Conservation (phyloP, 2,797 vertebrate genomes). For the Sciaenops ocellatus region DNA sequence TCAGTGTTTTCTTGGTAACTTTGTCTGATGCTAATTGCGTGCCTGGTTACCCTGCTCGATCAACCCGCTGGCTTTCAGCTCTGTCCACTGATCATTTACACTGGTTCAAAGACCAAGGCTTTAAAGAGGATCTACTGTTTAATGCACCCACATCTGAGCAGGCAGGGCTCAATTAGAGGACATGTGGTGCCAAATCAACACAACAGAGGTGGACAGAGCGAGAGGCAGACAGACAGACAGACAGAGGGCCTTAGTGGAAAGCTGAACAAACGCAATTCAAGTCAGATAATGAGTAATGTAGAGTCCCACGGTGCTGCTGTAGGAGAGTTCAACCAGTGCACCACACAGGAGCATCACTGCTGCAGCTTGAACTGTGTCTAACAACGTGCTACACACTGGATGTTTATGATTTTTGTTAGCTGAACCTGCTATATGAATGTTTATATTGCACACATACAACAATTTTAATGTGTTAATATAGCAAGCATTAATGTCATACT, state of each 20-base stretch:
- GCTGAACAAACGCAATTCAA: not conserved
- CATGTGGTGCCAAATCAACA: slow-evolving; percentile 18
- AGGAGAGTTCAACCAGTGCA: not conserved
- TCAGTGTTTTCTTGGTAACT: slow-evolving; percentile 21
- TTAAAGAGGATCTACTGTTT: slow-evolving; percentile 41
- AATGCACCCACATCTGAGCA: slow-evolving; percentile 36
- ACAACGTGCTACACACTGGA: not conserved
- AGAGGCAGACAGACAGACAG: not conserved
- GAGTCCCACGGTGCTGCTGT: not conserved
- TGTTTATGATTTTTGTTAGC: too few relatives aligned
- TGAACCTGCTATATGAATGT: not conserved
- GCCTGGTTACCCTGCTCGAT: slow-evolving; percentile 37
- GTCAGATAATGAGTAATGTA: not conserved
- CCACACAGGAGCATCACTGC: not conserved
- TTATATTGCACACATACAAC: not conserved
- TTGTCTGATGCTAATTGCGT: slow-evolving; percentile 55
- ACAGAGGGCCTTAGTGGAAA: not conserved
- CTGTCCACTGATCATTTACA: slow-evolving; percentile 33
- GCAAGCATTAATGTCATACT: not conserved
- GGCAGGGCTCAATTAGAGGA: slow-evolving; percentile 43
- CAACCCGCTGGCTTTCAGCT: slow-evolving; percentile 51
- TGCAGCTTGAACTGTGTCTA: not conserved
- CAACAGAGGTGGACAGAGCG: slow-evolving; percentile 4
- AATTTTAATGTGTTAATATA: too few relatives aligned
- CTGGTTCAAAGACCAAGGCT: slow-evolving; percentile 49